These are phyloP conservation scores for Mastomys coucha DNA, from an alignment of 2,113 vertebrate genomes.

Conservation along the genomic window DNA sequence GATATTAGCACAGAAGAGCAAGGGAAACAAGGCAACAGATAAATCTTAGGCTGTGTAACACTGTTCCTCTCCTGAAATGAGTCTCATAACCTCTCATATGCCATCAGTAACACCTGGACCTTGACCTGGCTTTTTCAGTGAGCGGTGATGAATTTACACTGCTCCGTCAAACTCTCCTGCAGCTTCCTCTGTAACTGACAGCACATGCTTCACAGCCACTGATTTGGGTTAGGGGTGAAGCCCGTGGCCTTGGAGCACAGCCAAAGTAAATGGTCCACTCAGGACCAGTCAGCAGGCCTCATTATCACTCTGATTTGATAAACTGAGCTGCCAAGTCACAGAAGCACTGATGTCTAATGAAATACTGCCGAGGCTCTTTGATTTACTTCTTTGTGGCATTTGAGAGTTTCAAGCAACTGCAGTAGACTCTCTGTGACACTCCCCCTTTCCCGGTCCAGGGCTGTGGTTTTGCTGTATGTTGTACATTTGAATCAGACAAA, in stretches of 20 bases:
- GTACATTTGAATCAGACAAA: constrained; percentile 13
- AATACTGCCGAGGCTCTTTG: constrained; percentile 51
- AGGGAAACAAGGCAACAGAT: constrained; percentile 33
- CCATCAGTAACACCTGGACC: not conserved
- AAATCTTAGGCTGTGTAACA: constrained; percentile 20
- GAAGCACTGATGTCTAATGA: constrained; percentile 52
- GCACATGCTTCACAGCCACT: constrained; percentile 48
- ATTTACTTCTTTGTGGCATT: constrained; percentile 55
- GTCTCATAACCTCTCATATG: constrained; percentile 2
- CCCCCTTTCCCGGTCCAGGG: not conserved
- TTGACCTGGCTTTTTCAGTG: constrained; percentile 64
- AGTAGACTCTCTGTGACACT: not conserved
- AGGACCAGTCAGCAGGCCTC: constrained; percentile 23
- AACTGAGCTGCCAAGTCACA: constrained; percentile 28
- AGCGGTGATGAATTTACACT: constrained; percentile 59
- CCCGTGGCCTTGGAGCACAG: constrained; percentile 2
- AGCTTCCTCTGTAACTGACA: constrained; percentile 45
- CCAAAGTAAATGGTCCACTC: constrained; percentile 45
- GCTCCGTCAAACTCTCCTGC: not conserved
- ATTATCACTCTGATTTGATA: constrained; percentile 62
- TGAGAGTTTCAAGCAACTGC: constrained; percentile 45
- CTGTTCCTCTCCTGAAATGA: constrained; percentile 31
- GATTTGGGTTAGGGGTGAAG: constrained; percentile 63
- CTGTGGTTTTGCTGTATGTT: constrained; percentile 47
- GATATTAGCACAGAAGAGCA: not conserved